Conservation (phyloP, 2,888 invertebrate genomes). For the Xanthia icteritia region DNA sequence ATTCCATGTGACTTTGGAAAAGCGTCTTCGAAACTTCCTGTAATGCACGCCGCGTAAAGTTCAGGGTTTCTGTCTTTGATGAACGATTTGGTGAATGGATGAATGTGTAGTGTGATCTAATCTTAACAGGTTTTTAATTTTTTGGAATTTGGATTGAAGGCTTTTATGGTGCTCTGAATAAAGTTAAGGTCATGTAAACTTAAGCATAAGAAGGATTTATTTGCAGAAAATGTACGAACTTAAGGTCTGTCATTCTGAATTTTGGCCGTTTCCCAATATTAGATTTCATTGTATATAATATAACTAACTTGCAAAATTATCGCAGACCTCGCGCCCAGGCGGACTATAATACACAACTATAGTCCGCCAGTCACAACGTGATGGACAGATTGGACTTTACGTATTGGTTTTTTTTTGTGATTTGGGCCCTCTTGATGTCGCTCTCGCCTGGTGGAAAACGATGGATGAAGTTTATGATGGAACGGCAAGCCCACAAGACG, state of each 20-base stretch:
- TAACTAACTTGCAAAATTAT: not conserved
- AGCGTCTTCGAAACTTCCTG: constrained; percentile 55
- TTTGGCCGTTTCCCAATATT: not conserved
- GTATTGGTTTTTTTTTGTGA: no score
- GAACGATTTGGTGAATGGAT: constrained; percentile 25
- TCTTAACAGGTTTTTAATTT: constrained; percentile 34
- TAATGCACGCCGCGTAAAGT: constrained; percentile 46
- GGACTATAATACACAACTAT: no score
- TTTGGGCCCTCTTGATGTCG: no score
- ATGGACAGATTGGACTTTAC: no score
- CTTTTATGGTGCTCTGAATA: not conserved
- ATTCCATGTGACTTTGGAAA: constrained; percentile 60
- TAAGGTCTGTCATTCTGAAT: not conserved
- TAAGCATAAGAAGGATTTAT: not conserved
- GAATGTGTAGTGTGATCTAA: constrained; percentile 24
- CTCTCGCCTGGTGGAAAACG: no score
- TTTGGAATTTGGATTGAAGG: constrained; percentile 27
- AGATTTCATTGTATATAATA: not conserved
- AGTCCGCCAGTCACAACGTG: no score
- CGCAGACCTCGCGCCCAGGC: no score
- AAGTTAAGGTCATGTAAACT: not conserved
- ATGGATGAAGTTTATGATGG: no score
- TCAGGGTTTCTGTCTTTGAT: constrained; percentile 46
- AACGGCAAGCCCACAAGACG: no score
- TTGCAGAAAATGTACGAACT: no score